Evolutionary conservation across 2,888 invertebrate species (phyloP), one percentile per base, ranked within the genome.

Genomic region (Leptura quadrifasciata): DNA sequence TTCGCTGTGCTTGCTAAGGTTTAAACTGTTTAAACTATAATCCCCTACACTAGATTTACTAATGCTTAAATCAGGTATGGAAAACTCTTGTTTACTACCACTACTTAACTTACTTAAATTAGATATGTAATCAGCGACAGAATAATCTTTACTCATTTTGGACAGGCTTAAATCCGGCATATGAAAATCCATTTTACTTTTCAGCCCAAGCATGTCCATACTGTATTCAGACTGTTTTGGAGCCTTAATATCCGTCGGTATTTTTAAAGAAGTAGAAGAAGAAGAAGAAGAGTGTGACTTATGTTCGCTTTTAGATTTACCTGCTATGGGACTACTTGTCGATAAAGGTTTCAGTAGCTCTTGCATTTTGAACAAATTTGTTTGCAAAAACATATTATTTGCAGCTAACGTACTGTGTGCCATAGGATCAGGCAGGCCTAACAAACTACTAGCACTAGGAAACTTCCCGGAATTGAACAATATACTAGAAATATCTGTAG

Each of bases 381-480:
- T 93, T 76, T 83, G 83, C 83, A 95, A 90, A 81, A 95, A 96
- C 91, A 95, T 94, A 85, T 95, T 95, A 84, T 94, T 94, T 0
- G 95, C 94, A 9, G 94, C 93, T 79, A 95, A 89, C 31, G 94
- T 94, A 12, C 94, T 93, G 85, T 95, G 94, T 0, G 94, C 93
- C 90, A 95, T 91, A 0, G 95, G 94, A 88, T 95, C 95, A 0
- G 95, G 94, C 81, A 94, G 92, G 5, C 93, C 93, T 47, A 94
- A 89, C 70, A 94, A 90, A 60, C 91, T 87, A 20, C 91, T 92
- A 15, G 92, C 91, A 80, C 91, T 92, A 1, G 93, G 92, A 85
- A 92, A 93, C 87, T 93, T 93, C 60, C 92, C 93, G 0, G 92
- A 91, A 72, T 92, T 94, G 84, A 94, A 94, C 69, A 94, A 89